Evolutionary conservation across 2,888 invertebrate species (phyloP), one percentile per base, ranked within the genome.

Genomic region (Sarcophaga caerulescens): DNA sequence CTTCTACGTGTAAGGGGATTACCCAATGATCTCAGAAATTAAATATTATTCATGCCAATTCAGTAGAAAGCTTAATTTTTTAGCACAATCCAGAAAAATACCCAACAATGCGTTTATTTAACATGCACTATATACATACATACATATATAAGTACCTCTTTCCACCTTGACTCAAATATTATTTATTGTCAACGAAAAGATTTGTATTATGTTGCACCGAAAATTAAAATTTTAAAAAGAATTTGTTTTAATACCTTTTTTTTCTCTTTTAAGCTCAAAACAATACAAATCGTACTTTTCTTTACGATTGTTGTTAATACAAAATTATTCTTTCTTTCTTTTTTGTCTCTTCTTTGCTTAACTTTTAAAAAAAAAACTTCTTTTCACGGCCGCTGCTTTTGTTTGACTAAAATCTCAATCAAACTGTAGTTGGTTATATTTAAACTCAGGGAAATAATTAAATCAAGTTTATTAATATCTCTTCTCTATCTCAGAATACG

Each of bases 401-500:
- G 81, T 81, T 75, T 81, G 57, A 86, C 86, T 86, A 68, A 86
- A 84, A 63, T 86, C 80, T 83, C 71, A 47, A 71, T 60, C 44
- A 35, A 1, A 8, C 35, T 47, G 11, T 70, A 79, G 23, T 65
- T 75, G 73, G 68, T 81, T 74, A 65, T 65, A 47, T 47, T 75
- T 75, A 52, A 78, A 60, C 52, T 68, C 17, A 84, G 59, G 11
- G 65, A 74, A 63, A 74, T 62, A 66, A 71, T 73, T 76, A 81
- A 86, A 86, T 78, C 86, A 71, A 78, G 86, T 81, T 52, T 86
- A 84, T 86, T 74, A 78, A 76, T 81, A 71, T 75, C 65, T 66
- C 57, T 60, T 60, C 57, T 60, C 60, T 78, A 86, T 84, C 86
- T 81, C 81, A 86, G 77, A 84, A 81, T 86, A 73, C 59, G 10